These are phyloP conservation scores for Drosophila lutescens DNA, from an alignment of 2,888 invertebrate species.

Conservation along the genomic window DNA sequence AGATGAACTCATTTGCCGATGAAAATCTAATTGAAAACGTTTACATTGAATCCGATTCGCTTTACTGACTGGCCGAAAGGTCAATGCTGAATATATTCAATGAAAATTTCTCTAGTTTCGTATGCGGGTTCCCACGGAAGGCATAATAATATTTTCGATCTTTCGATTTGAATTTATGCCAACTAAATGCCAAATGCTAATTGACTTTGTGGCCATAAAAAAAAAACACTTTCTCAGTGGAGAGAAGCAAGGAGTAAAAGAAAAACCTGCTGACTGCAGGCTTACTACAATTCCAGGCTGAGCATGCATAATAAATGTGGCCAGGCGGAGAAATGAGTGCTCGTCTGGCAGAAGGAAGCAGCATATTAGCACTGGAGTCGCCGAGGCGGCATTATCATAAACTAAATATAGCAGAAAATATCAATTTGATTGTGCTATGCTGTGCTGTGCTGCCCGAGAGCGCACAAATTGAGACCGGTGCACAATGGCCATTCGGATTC, in stretches of 20 bases:
- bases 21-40: constrained; percentile 42
- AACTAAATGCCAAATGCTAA: constrained; percentile 61
- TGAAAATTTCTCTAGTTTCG: constrained; percentile 44
- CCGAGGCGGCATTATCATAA: constrained; percentile 75
- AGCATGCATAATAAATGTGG: constrained; percentile 65
- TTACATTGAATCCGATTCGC: constrained; percentile 23
- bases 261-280: constrained; percentile 26
- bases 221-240: constrained; percentile 48
- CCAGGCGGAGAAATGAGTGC: constrained; percentile 47
- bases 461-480: constrained; percentile 61
- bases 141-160: constrained; percentile 46
- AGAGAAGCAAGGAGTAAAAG: neutral
- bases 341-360: constrained; percentile 57
- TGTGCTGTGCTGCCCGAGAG: constrained; percentile 35
- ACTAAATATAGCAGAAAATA: constrained; percentile 80
- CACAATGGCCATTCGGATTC: constrained; percentile 26
- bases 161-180: constrained; percentile 52
- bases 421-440: constrained; percentile 71
- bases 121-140: constrained; percentile 44
- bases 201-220: constrained; percentile 61
- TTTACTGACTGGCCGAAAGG: constrained; percentile 21
- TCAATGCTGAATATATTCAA: constrained; percentile 32
- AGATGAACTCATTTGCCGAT: constrained; percentile 34
- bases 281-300: constrained; percentile 6
- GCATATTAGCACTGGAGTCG: constrained; percentile 56